Evolutionary conservation across 2,797 vertebrate species (phyloP), one percentile per base, ranked within the genome.

Genomic region (Arnoldichthys spilopterus): DNA sequence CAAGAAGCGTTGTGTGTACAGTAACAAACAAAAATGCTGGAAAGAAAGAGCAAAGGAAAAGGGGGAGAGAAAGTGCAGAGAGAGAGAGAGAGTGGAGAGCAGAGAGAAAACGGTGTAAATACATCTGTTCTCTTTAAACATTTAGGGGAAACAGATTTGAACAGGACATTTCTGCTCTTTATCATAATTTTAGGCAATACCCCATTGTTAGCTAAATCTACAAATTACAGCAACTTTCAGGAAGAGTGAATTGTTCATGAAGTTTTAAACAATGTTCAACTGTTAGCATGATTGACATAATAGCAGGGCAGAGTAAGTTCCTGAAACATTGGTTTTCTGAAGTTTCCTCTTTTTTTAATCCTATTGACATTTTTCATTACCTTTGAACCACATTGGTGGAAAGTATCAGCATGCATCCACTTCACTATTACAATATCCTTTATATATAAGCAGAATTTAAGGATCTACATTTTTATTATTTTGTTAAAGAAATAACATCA

Each of bases 1-100:
- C 89, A 89, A 86, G 85, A 88, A 87, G 84, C 82, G 84, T 86
- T 87, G 84, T 83, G 80, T 89, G 89, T 84, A 67, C 66, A 79
- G 83, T 72, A 80, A 74, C 70, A 77, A 78, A 83, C 75, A 79
- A 82, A 81, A 76, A 73, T 45, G 30, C 83, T 81, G 69, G 72
- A 85, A 79, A 49, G 51, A 71, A 70, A 54, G 72, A 66, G 72
- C 51, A 26, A 37, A 11, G n/a, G 3, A 26, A 49, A 26, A 63
- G 45, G 18, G 40, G 58, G 43, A 37, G 71, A 61, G 71, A 74
- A 69, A 74, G 54, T 45, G 28, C 34, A 74, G 45, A 20, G 72
- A 67, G 58, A 32, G 62, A 47, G 54, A 28, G 56, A 28, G 13
- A 16, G 56, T 15, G 28, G 5, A 28, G 22, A 26, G 22, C 24